These are phyloP conservation scores for Dicaeum eximium DNA, from an alignment of 2,113 vertebrate species.

Conservation along the genomic window DNA sequence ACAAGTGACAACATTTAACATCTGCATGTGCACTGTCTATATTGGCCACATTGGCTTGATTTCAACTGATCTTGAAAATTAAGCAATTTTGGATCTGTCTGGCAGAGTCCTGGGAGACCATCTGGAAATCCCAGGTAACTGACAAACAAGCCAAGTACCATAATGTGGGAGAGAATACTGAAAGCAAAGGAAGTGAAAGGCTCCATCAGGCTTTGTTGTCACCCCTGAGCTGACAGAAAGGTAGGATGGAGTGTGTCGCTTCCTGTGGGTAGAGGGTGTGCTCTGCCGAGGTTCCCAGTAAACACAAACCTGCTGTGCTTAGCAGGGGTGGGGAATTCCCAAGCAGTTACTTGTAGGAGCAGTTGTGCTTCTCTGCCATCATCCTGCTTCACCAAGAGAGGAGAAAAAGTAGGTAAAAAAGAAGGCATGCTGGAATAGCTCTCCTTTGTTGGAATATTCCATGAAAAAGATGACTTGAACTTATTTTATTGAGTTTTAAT, in stretches of 20 bases:
- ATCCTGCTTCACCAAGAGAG: background rate
- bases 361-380: background rate
- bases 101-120: background rate
- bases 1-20: background rate
- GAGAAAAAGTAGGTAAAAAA: background rate
- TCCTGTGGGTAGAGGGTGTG: background rate
- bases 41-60: background rate
- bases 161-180: background rate
- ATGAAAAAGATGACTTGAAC: background rate
- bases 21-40: rapidly evolving
- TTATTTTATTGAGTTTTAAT: background rate
- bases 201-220: background rate
- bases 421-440: background rate
- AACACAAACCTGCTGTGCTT: background rate
- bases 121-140: background rate
- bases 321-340: background rate
- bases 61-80: background rate
- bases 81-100: background rate
- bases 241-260: background rate
- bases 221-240: background rate
- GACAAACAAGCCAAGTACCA: background rate
- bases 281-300: background rate
- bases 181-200: background rate
- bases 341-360: rapidly evolving
- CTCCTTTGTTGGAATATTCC: background rate